Percentiles rank a stretch among this genome's conserved stretches.
Conservation (phyloP, 2,797 vertebrate genomes). For the Artibeus jamaicensis region DNA sequence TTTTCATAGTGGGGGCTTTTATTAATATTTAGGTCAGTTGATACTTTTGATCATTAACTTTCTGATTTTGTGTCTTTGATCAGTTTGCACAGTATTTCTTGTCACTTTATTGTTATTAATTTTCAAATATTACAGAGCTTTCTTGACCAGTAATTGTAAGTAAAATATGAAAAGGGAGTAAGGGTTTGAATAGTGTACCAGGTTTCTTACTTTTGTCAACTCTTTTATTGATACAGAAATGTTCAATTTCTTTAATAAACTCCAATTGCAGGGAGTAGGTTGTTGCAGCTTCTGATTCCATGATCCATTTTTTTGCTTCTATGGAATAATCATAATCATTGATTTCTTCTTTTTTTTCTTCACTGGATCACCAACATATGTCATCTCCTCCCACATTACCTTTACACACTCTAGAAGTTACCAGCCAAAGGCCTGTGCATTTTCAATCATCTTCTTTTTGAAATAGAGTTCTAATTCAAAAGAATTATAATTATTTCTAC, state of each 20-base stretch:
- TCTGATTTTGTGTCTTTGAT: neutral
- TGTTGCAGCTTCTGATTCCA: neutral
- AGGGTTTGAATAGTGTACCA: neutral
- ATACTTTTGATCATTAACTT: neutral
- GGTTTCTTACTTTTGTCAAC: neutral
- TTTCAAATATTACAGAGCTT: neutral
- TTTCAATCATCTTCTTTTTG: neutral
- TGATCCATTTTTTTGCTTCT: neutral
- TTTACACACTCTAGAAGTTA: neutral
- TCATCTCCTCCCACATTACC: neutral
- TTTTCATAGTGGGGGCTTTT: neutral
- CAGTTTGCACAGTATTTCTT: neutral
- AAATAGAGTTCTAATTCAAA: neutral
- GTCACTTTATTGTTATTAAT: neutral
- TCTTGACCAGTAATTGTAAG: neutral
- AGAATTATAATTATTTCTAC: neutral
- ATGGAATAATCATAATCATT: neutral
- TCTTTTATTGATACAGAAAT: neutral
- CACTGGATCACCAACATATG: neutral
- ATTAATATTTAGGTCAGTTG: neutral
- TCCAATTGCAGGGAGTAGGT: neutral
- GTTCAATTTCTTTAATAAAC: neutral
- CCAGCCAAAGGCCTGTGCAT: neutral
- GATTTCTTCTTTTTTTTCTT: neutral
- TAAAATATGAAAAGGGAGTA: neutral